Conservation (phyloP, 2,797 vertebrate genomes). For the Buceros bicornis region DNA sequence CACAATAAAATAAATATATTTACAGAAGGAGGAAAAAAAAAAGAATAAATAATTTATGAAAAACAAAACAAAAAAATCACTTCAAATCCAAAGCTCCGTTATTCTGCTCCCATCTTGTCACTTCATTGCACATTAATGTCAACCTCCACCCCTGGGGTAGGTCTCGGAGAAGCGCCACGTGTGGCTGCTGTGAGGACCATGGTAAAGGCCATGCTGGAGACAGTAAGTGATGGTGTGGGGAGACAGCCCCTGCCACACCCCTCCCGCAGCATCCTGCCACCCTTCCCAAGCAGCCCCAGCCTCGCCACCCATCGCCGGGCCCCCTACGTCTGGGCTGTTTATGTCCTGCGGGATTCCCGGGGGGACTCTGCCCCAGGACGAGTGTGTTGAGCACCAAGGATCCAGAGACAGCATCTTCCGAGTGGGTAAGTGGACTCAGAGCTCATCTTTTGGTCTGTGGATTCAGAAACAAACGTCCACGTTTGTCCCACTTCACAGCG, state of each 20-base stretch:
- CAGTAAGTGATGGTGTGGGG: not conserved
- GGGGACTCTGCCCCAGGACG: not conserved
- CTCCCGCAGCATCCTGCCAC: not conserved
- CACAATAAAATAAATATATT: conserved; percentile 99
- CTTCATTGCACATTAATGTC: conserved; percentile 82
- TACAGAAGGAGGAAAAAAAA: conserved; percentile 85
- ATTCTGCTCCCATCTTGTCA: conserved; percentile 86
- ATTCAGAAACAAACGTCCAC: not conserved
- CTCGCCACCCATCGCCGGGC: not conserved
- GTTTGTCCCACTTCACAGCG: not conserved
- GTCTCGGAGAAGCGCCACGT: not conserved
- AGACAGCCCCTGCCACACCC: not conserved
- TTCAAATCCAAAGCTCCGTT: conserved; percentile 89
- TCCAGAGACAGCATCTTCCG: not conserved
- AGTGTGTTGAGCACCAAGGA: not conserved
- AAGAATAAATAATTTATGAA: conserved; percentile 95
- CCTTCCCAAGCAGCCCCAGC: not conserved
- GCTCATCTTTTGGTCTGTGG: not conserved
- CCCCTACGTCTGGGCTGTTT: not conserved
- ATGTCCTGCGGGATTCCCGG: not conserved
- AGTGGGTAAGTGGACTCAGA: not conserved
- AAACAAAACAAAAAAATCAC: conserved; percentile 83
- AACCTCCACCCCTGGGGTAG: conserved; percentile 23
- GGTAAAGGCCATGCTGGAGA: not conserved
- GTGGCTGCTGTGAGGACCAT: not conserved